phyloP scores from a whole-genome alignment of 2,113 vertebrate genomes.

The Solea senegalensis region DNA sequence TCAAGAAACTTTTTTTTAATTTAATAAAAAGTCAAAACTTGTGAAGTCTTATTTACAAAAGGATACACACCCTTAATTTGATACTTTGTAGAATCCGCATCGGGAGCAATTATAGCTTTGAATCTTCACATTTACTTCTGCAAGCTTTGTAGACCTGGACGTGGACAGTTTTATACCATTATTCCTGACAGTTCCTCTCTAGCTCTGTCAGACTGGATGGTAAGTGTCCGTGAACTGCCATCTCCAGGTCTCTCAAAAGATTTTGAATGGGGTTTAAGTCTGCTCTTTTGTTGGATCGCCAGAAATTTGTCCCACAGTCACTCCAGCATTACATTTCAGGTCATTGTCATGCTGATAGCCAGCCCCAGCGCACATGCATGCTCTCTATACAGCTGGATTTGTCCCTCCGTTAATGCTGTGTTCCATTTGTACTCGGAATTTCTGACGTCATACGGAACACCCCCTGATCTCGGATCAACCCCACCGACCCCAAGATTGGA shows the following conservation, averaged over 20 bases:
- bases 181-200: constrained; percentile 4
- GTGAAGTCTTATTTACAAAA: neutral
- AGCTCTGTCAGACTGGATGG: neutral
- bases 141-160: constrained; percentile 1
- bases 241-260: neutral
- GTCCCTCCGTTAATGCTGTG: no score
- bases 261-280: neutral
- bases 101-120: neutral
- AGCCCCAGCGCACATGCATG: no score
- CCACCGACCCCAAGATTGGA: no score
- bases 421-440: no score
- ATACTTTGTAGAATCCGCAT: neutral
- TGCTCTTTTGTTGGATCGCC: neutral
- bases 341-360: neutral
- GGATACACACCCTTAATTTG: neutral
- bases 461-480: no score
- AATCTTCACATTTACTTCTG: neutral
- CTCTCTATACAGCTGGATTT: no score
- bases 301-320: neutral
- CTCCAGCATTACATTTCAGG: neutral
- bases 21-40: neutral
- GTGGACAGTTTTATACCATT: constrained; percentile 2
- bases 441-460: no score
- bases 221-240: neutral
- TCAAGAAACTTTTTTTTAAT: neutral